Evolutionary conservation across 2,888 invertebrate species (phyloP), one percentile per base, ranked within the genome.

Genomic region (Furcula furcula): DNA sequence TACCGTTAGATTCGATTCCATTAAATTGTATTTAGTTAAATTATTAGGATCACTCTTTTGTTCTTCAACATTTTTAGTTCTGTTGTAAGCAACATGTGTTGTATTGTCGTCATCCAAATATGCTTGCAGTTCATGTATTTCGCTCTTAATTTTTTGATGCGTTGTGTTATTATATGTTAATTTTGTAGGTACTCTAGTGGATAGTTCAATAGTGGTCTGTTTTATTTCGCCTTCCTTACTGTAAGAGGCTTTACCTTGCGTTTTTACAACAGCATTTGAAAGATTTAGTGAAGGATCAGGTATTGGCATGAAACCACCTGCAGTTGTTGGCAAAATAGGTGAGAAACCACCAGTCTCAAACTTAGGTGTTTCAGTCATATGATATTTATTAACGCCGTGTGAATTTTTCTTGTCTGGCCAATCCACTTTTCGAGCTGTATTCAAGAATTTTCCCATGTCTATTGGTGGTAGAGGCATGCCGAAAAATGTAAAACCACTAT

Each of bases 391-490:
- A 15, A 44, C 58, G 31, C 69, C 59, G n/a, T 82, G 82, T 10
- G 55, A 81, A 13, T 59, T 69, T 64, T 77, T 80, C 36, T 71
- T 76, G 12, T 77, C 80, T n/a, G 78, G 62, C 83, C 83, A 85
- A 49, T 88, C 88, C 31, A 86, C 68, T 65, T 87, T 88, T 4
- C 88, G 76, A 0, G 86, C 88, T 18, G 76, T 82, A 29, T 76
- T 86, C 16, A 93, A 90, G 23, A 95, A 77, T 56, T 92, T 92
- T 7, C 92, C 92, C 59, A 95, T 90, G 50, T 93, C 93, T 28
- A 96, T 72, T 21, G 91, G 90, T 1, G 95, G 94, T 38, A 96
- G 68, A 0, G 96, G 96, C 65, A 96, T 92, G 0, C 96, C 96
- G 61, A 96, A 96, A 65, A 96, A 95, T 7, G 96, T 95, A 51